phyloP scores from a whole-genome alignment of 2,113 vertebrate genomes.

The Laticauda colubrina region DNA sequence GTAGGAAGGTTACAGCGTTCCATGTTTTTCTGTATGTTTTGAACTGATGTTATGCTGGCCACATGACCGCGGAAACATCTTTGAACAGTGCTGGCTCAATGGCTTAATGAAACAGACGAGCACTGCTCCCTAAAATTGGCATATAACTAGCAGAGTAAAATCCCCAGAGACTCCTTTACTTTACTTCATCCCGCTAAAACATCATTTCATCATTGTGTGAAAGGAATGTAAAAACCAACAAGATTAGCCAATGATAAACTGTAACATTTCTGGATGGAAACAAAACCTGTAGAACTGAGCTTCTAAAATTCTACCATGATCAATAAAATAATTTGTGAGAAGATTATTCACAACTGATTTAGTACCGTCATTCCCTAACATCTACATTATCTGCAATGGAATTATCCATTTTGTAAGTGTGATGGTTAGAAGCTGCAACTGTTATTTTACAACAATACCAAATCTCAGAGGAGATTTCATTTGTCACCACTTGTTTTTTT shows the following conservation, averaged over 20 bases:
- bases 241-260: neutral
- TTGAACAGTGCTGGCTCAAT: neutral
- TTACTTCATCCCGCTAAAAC: neutral
- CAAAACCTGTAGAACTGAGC: neutral
- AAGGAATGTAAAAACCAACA: neutral
- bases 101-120: neutral
- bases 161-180: neutral
- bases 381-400: neutral
- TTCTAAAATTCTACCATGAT: neutral
- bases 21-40: neutral
- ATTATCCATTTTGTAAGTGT: neutral
- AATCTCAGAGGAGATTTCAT: conserved; percentile 1
- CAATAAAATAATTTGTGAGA: neutral
- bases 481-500: neutral
- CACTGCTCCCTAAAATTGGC: neutral
- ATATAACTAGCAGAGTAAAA: neutral
- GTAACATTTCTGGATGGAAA: neutral
- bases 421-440: neutral
- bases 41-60: neutral
- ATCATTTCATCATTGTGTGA: conserved; percentile 18
- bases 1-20: neutral
- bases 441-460: fast-evolving
- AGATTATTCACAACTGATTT: fast-evolving
- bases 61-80: neutral
- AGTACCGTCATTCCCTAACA: neutral